Evolutionary conservation across 2,888 invertebrate genomes (phyloP).

Genomic region (Amphiduros pacificus): DNA sequence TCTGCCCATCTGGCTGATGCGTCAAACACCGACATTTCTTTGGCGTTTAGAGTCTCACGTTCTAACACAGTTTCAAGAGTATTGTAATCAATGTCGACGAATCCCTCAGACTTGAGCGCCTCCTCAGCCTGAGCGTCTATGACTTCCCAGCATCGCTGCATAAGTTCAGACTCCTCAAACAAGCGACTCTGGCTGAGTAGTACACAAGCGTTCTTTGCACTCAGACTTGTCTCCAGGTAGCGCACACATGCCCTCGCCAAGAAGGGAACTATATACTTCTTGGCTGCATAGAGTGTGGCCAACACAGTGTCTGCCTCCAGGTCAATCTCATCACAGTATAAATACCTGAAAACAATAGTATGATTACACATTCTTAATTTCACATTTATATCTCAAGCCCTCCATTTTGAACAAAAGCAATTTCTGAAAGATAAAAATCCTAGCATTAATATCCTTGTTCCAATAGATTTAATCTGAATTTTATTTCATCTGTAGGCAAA

Average conservation of each 20-base stretch:
- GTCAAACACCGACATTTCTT: constrained; percentile 80
- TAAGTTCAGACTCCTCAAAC: constrained; percentile 94
- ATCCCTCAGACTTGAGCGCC: constrained; percentile 92
- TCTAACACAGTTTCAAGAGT: constrained; percentile 89
- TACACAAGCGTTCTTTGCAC: constrained; percentile 93
- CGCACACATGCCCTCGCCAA: constrained; percentile 91
- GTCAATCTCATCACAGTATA: constrained; percentile 96
- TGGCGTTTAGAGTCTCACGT: constrained; percentile 91
- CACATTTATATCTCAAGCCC: too few species aligned
- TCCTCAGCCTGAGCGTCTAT: constrained; percentile 97
- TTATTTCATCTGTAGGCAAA: too few species aligned
- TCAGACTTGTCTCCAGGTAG: constrained; percentile 92
- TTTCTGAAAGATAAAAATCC: too few species aligned
- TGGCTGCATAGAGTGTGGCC: constrained; percentile 91
- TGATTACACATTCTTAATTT: too few species aligned
- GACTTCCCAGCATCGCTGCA: constrained; percentile 75
- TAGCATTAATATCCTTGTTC: too few species aligned
- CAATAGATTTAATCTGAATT: too few species aligned
- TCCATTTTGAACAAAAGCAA: too few species aligned
- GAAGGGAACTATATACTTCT: constrained; percentile 95
- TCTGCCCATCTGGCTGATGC: constrained; percentile 92
- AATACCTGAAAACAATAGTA: constrained; percentile 87
- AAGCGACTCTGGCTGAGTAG: constrained; percentile 91
- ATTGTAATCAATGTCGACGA: constrained; percentile 91
- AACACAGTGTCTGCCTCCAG: constrained; percentile 92